Evolutionary conservation across 1,140 invertebrate species (phyloP).

Genomic region (Phymorhynchus buccinoides): DNA sequence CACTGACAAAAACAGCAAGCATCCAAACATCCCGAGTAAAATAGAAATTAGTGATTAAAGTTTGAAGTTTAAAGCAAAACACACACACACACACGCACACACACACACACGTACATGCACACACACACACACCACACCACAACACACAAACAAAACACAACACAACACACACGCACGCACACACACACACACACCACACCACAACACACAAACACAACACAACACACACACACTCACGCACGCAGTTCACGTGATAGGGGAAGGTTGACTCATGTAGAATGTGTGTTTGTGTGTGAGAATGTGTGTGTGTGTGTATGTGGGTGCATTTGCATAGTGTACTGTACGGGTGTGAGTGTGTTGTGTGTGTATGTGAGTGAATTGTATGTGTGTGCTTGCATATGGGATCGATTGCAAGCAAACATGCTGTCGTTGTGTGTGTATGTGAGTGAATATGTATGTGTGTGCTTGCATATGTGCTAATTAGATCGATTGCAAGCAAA

Average conservation of each 20-base stretch:
- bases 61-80: too few relatives aligned
- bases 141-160: background rate
- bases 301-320: slow-evolving; percentile 18
- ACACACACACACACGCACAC: background rate
- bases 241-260: background rate
- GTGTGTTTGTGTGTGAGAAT: too few relatives aligned
- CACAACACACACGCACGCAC: slow-evolving; percentile 3
- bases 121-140: background rate
- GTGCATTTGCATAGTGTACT: background rate
- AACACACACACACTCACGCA: slow-evolving; percentile 21
- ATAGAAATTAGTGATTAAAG: too few relatives aligned
- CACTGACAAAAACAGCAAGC: too few relatives aligned
- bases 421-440: slow-evolving; percentile 28
- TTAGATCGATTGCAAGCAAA: background rate
- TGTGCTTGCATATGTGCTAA: background rate
- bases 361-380: background rate
- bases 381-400: slow-evolving; percentile 19
- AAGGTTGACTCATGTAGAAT: background rate
- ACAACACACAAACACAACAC: background rate
- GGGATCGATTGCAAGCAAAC: too few relatives aligned
- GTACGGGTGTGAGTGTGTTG: background rate
- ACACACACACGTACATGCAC: background rate
- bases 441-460: background rate
- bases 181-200: slow-evolving; percentile 5
- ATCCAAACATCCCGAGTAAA: too few relatives aligned